Conservation (phyloP, 2,888 invertebrate species). For the Hartigia nigra region DNA sequence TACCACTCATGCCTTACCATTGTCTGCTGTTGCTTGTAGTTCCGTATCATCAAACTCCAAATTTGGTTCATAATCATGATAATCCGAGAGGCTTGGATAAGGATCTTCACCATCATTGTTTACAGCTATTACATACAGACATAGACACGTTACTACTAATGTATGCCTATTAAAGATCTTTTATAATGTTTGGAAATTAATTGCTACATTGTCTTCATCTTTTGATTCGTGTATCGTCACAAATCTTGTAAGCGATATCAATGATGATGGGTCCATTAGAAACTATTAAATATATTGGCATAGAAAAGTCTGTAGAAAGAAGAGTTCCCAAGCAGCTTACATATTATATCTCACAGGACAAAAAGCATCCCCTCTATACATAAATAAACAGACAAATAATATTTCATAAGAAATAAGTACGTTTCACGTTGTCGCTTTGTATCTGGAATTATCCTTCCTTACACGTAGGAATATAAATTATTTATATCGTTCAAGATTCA, state of each 20-base stretch:
- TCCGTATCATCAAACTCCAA: conserved; percentile 97
- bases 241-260: background rate
- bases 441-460: background rate
- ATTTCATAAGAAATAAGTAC: background rate
- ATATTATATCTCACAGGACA: background rate
- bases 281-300: background rate
- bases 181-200: background rate
- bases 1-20: conserved; percentile 70
- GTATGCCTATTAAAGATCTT: background rate
- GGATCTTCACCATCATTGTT: conserved; percentile 77
- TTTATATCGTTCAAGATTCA: background rate
- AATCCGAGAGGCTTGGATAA: conserved; percentile 89
- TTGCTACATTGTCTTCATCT: background rate
- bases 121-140: conserved; percentile 40
- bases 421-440: background rate
- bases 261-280: background rate
- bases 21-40: conserved; percentile 75
- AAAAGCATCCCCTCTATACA: background rate
- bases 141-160: conserved; percentile 16
- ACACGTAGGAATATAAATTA: background rate
- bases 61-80: conserved; percentile 94
- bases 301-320: background rate
- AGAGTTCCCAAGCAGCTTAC: background rate
- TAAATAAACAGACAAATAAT: background rate
- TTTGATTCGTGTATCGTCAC: background rate